Percentiles rank a stretch among this genome's conserved stretches.
Conservation (phyloP, 2,113 vertebrate genomes). For the Saimiri boliviensis region DNA sequence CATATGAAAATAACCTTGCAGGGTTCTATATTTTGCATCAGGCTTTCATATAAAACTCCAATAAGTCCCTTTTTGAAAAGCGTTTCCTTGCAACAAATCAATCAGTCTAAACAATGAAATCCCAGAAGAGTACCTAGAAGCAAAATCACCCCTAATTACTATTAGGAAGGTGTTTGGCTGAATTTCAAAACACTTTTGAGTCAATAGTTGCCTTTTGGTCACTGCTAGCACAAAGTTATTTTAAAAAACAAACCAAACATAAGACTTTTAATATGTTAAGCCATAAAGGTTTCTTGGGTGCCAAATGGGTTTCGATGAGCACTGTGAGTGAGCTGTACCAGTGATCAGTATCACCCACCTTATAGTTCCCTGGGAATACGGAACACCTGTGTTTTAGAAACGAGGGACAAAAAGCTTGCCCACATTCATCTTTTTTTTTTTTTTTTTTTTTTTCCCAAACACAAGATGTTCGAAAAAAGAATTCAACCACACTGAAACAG, state of each 20-base stretch:
- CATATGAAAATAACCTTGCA: background rate
- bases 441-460: constrained; percentile 33
- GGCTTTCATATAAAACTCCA: constrained; percentile 1
- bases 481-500: background rate
- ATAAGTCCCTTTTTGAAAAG: background rate
- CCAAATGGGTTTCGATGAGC: background rate
- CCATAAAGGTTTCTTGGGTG: background rate
- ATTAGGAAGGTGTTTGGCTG: background rate
- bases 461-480: background rate
- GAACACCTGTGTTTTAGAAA: background rate
- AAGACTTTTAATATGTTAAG: background rate
- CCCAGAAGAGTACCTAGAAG: background rate
- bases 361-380: background rate
- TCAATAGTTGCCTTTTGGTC: background rate
- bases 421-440: background rate
- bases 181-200: background rate
- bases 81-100: background rate
- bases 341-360: background rate
- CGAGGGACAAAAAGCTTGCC: background rate
- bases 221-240: background rate
- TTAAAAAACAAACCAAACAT: constrained; percentile 11
- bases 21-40: background rate
- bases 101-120: background rate
- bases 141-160: background rate
- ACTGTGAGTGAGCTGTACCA: background rate